Base-by-base conservation (phyloP, 2,113 vertebrate genomes). In the Emydura subglobosa region DNA sequence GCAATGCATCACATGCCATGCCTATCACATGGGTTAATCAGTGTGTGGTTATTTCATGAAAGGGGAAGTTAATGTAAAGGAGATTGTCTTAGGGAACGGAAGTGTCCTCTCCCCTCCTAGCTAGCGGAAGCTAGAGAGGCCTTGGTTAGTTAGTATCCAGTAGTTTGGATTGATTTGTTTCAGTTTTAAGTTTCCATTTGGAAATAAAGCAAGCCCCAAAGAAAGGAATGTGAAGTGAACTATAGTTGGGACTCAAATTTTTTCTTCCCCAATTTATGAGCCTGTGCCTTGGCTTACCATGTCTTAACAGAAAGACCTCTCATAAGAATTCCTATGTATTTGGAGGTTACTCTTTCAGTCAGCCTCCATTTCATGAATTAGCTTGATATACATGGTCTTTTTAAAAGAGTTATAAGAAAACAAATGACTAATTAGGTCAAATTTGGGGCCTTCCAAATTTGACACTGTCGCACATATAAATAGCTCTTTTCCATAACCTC, bases 351-450 rank as follows among this genome's bases (percentile, higher is more conserved):
- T 34, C 0, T 21, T 92, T 95, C 96, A 97, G 96, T 97, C 96
- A 97, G 96, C 91, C 96, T 97, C 95, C 83, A 76, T 96, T 90
- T 91, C 96, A 87, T 91, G 95, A 97, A 93, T 91, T 0, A 4
- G 92, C 94, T 50, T 0, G 16, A 94, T 87, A 53, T 68, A 87
- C 89, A 95, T 82, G 86, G 85, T 93, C 89, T 97, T 92, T 94
- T 16, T 94, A 95, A 92, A 97, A 97, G 96, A 95, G 88, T 94
- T 96, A 95, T 91, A 95, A 96, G 65, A 72, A 72, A 72, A 94
- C 94, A 95, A 97, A 95, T 95, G 95, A 96, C 89, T 97, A 97
- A 97, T 97, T 95, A 96, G 94, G 97, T 97, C 96, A 97, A 93
- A 95, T 95, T 95, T 97, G 92, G 96, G 97, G 94, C 87, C 24